Base-by-base conservation (phyloP, 1,140 invertebrate genomes). In the Drosophila nigrodunni region DNA sequence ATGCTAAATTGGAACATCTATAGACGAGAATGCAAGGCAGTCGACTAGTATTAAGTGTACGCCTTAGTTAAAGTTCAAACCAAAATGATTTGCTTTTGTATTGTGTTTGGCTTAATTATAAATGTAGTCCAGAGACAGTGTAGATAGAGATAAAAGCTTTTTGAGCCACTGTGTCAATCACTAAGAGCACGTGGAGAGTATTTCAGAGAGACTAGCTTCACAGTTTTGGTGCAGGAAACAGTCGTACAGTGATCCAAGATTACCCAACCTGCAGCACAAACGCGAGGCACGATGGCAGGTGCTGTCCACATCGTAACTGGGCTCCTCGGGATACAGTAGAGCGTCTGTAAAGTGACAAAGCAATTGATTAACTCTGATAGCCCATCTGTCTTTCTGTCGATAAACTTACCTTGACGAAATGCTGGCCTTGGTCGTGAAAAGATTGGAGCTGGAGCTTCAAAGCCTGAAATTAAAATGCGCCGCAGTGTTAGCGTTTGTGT, bases 401-500 rank as follows among this genome's bases (percentile, higher is more conserved):
- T 52, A 4, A 15, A 25, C 66, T 58, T 34, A 74, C 72, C 66
- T 69, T 70, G 66, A 6, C 72, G 70, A 1, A 7, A 37, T 0
- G 6, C 7, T 18, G 70, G 46, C n/a, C 8, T 25, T 30, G 13
- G 6, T 0, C n/a, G 34, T 13, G 52, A n/a, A 39, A 9, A 44
- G 1, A 44, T 8, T 11, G 25, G 49, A 15, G 46, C 30, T 55
- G 67, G 54, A 35, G 46, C 37, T 58, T 18, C 52, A n/a, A n/a
- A 21, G 34, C n/a, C 83, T 87, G 83, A 62, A 88, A 87, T 80
- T 88, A 87, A 89, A 81, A 83, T 67, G 66, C 64, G 69, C 64
- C 68, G 57, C 71, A 68, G 67, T 82, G 82, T 87, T 69, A 82
- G 60, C 71, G 46, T 76, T 71, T 49, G 74, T 72, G 54, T 61